A percentile compares a stretch with the other conserved stretches of the same genome.
Evolutionary conservation across 2,113 vertebrate species (phyloP).

Genomic region (Trogon surrucura): DNA sequence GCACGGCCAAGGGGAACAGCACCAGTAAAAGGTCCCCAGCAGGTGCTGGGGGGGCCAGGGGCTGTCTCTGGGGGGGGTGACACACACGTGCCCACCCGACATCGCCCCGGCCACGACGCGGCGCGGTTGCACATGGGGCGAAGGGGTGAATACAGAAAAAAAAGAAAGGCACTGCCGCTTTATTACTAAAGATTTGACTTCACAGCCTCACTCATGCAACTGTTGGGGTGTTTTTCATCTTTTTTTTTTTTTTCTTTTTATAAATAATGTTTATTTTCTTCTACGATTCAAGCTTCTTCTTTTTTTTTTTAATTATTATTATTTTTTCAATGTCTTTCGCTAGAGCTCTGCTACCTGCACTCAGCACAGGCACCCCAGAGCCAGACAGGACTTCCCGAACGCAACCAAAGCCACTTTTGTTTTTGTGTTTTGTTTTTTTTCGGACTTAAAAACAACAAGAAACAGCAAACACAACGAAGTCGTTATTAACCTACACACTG

Average conservation of each 20-base stretch:
- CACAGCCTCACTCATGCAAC: conserved; percentile 88
- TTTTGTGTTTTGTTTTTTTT: not conserved
- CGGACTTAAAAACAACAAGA: conserved; percentile 2
- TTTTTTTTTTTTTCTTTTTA: conserved; percentile 60
- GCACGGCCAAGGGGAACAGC: conserved; percentile 6
- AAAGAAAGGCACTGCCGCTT: conserved; percentile 96
- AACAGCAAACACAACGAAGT: conserved; percentile 75
- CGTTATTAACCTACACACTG: conserved; percentile 66
- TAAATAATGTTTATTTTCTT: not conserved
- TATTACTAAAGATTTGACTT: conserved; percentile 86
- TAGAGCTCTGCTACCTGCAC: conserved; percentile 87
- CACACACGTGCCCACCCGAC: not conserved
- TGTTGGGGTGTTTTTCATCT: conserved; percentile 55
- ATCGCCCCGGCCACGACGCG: not conserved
- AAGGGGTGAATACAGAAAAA: conserved; percentile 81
- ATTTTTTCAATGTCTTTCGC: conserved; percentile 11
- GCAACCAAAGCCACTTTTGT: conserved; percentile 53
- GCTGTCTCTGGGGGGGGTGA: not conserved
- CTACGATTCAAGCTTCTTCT: too few species aligned
- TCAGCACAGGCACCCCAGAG: conserved; percentile 86
- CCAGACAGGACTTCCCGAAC: conserved; percentile 56
- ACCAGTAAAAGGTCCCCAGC: not conserved
- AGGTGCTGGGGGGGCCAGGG: not conserved
- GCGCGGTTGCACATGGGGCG: conserved; percentile 79
- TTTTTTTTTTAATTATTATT: not conserved